Percentiles rank a stretch among this genome's conserved stretches.
phyloP scores from a whole-genome alignment of 2,113 vertebrate genomes.

The Rattus rattus region DNA sequence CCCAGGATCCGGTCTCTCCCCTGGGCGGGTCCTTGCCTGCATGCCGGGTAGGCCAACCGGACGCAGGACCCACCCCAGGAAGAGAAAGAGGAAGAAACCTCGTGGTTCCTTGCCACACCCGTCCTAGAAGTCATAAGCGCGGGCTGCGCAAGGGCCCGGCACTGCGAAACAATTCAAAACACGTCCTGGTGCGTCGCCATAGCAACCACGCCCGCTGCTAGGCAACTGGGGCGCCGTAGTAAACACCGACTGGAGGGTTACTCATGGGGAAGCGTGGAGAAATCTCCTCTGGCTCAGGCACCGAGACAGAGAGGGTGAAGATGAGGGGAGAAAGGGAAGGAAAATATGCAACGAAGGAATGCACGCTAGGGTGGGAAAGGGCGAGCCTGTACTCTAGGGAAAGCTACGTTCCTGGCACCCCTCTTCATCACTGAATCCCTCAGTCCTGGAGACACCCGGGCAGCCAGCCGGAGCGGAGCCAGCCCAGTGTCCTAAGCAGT shows the following conservation, averaged over 20 bases:
- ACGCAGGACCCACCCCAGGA: neutral
- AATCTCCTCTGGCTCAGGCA: neutral
- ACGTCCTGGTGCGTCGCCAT: fast-evolving
- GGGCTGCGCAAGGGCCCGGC: slow-evolving; percentile 10
- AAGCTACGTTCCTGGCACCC: slow-evolving; percentile 10
- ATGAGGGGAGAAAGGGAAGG: neutral
- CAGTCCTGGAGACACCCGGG: neutral
- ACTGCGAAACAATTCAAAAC: slow-evolving; percentile 38
- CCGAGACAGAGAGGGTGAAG: neutral
- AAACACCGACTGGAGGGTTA: neutral
- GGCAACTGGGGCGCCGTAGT: slow-evolving; percentile 68
- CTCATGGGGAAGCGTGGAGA: neutral
- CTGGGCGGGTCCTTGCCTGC: neutral
- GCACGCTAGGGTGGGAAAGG: neutral
- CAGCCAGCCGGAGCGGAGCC: neutral
- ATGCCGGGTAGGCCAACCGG: neutral
- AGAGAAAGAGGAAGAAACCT: neutral
- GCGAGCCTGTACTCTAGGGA: neutral
- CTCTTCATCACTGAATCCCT: neutral
- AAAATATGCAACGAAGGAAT: neutral
- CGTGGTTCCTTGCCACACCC: neutral
- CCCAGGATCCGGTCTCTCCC: neutral
- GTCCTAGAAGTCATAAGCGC: neutral
- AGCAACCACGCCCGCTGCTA: slow-evolving; percentile 67
- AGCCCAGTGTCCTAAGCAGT: fast-evolving